Percentiles rank a stretch among this genome's conserved stretches.
These are phyloP conservation scores for Pyrgilauda ruficollis DNA, from an alignment of 2,113 vertebrate genomes.

Conservation along the genomic window DNA sequence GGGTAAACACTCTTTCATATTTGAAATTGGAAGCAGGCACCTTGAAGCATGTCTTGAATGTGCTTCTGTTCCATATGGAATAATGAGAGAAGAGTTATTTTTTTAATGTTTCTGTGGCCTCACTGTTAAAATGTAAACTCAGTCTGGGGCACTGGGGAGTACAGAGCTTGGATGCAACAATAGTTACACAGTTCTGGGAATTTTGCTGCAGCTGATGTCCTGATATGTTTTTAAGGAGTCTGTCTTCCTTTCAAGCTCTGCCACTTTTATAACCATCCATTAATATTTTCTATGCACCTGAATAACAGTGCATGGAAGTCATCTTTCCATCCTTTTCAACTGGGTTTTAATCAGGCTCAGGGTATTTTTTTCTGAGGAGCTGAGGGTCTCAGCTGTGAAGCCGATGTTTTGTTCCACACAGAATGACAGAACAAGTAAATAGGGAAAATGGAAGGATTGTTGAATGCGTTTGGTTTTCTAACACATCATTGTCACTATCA, in stretches of 20 bases:
- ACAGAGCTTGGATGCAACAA: background rate
- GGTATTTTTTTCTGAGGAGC: background rate
- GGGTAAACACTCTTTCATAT: background rate
- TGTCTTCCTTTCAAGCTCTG: background rate
- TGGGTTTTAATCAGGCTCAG: background rate
- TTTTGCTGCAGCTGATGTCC: background rate
- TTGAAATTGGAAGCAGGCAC: constrained; percentile 23
- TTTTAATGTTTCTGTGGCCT: background rate
- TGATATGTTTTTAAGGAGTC: background rate
- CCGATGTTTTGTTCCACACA: background rate
- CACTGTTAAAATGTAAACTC: background rate
- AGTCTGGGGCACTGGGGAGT: background rate
- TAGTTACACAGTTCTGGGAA: background rate
- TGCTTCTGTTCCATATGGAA: background rate
- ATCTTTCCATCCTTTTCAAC: background rate
- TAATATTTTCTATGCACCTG: background rate
- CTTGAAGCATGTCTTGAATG: background rate
- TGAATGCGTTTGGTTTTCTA: background rate
- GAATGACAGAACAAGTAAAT: background rate
- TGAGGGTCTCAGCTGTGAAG: background rate
- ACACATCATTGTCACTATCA: background rate
- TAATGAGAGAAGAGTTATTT: background rate
- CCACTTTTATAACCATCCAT: background rate
- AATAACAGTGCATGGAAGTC: background rate
- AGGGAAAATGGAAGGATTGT: background rate